Conservation (phyloP, 2,113 vertebrate genomes). For the Octodon degus region DNA sequence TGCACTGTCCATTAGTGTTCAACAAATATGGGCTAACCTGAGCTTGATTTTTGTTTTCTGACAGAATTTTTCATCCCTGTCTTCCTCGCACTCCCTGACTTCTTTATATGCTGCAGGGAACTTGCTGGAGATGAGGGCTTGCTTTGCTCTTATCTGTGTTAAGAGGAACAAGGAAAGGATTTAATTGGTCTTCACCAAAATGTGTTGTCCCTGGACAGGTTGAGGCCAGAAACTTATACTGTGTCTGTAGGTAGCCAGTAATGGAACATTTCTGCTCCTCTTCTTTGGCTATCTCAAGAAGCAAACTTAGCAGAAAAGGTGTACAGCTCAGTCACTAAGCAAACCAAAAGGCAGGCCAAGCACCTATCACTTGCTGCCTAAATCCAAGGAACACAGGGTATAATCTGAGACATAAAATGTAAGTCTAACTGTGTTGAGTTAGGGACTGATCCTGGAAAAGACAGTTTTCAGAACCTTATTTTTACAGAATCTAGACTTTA, state of each 20-base stretch:
- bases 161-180: not conserved
- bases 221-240: not conserved
- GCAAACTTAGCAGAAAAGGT: constrained; percentile 49
- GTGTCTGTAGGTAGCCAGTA: not conserved
- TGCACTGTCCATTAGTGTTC: not conserved
- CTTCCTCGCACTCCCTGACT: not conserved
- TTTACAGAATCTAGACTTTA: not conserved
- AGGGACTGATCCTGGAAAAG: not conserved
- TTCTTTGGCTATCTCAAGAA: constrained; percentile 49
- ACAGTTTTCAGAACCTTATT: constrained; percentile 37
- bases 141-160: not conserved
- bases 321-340: constrained; percentile 13
- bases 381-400: not conserved
- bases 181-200: constrained; percentile 12
- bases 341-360: not conserved
- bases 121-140: not conserved
- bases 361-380: not conserved
- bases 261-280: constrained; percentile 49
- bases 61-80: not conserved
- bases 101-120: not conserved
- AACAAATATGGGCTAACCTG: not conserved
- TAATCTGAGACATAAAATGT: not conserved
- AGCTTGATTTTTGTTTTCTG: not conserved
- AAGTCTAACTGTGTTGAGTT: constrained; percentile 6
- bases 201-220: not conserved